Evolutionary conservation across 2,888 invertebrate species (phyloP), one percentile per base, ranked within the genome.

Genomic region (Lasius fuliginosus): DNA sequence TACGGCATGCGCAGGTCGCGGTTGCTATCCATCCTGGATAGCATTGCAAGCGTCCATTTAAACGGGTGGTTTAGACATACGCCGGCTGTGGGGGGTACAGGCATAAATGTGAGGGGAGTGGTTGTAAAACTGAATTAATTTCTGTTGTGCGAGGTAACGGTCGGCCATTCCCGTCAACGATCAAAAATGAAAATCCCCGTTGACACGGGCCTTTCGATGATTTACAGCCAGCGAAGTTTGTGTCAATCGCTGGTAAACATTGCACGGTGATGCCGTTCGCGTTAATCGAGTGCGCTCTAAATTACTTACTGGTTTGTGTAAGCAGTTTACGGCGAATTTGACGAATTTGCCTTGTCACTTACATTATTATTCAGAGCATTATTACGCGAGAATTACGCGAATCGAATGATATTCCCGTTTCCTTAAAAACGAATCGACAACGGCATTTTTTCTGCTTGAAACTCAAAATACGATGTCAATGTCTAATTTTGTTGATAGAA

Each of bases 121-220:
- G 27, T 62, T 81, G 60, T 46, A 75, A 81, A 81, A 81, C 33
- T 60, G 58, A 81, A 81, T 81, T 81, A 81, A 81, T 81, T 60
- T 74, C 60, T 60, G 40, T 74, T 60, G 58, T 60, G 8, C 42
- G 67, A 27, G 9, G 12, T 27, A 60, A 77, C 73, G 40, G 53
- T 27, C 18, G 40, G 12, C 69, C 27, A 23, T 40, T 69, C 18
- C 9, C 33, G 75, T 75, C 60, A 75, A 46, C 46, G 33, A 60
- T 8, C 75, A 75, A 46, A 75, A 75, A 79, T 74, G 75, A 60
- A 74, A 79, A 81, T 81, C 46, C 60, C 23, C 46, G 46, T 42
- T 49, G 76, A 46, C 60, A 36, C 15, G 60, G 23, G 46, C 60
- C 75, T 60, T 60, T 33, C 18, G 75, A 81, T 74, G 46, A 60